phyloP scores from a whole-genome alignment of 1,140 invertebrate genomes.

The Drosophila sturtevanti region DNA sequence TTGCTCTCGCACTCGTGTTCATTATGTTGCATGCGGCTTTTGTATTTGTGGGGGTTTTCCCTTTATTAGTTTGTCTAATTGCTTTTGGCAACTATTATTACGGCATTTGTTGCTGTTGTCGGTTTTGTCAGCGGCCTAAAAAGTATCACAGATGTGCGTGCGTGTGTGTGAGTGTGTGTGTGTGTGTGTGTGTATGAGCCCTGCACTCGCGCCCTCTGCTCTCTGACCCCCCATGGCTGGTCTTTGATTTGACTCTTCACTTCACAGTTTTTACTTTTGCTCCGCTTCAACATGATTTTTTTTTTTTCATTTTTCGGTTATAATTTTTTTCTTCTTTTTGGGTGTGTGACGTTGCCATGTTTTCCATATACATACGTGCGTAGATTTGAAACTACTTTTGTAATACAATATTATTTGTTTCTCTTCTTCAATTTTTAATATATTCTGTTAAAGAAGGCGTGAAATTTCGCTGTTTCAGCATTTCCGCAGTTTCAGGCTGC shows the following conservation, averaged over 20 bases:
- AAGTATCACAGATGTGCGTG: constrained; percentile 72
- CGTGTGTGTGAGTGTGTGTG: not conserved
- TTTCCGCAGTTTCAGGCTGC: constrained; percentile 55
- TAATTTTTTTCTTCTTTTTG: constrained; percentile 33
- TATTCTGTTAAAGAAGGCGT: constrained; percentile 78
- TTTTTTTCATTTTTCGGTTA: constrained; percentile 27
- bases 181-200: constrained; percentile 15
- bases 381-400: constrained; percentile 42
- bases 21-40: constrained; percentile 39
- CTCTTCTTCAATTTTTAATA: constrained; percentile 61
- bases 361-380: no score
- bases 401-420: constrained; percentile 34
- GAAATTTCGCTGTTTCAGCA: constrained; percentile 71
- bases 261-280: constrained; percentile 20
- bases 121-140: constrained; percentile 48
- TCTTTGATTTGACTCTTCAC: constrained; percentile 73
- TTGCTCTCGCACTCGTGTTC: constrained; percentile 16
- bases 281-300: constrained; percentile 23
- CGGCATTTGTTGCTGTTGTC: constrained; percentile 42
- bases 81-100: constrained; percentile 80
- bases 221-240: constrained; percentile 10
- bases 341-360: constrained; percentile 57
- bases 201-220: constrained; percentile 20
- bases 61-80: constrained; percentile 81
- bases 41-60: constrained; percentile 57